Conservation (phyloP, 2,113 vertebrate genomes). For the Pithys albifrons region DNA sequence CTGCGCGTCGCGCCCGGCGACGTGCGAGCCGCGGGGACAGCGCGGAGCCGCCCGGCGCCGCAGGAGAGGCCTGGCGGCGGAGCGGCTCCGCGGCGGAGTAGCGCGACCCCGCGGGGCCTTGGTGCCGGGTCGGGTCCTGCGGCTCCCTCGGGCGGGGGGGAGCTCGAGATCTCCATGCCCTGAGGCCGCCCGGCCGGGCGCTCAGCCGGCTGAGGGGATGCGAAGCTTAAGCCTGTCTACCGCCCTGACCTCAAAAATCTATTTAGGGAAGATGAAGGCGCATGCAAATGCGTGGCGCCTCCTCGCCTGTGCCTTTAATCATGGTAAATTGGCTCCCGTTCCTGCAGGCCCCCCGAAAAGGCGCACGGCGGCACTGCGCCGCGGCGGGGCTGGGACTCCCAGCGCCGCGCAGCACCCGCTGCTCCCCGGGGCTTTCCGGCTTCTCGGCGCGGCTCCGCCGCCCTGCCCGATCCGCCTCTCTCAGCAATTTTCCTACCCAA, state of each 20-base stretch:
- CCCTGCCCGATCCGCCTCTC: not conserved
- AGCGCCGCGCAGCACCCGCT: not conserved
- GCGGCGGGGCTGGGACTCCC: not conserved
- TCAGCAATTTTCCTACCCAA: constrained; percentile 44
- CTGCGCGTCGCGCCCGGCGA: not conserved
- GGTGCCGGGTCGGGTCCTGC: not conserved
- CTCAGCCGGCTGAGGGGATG: not conserved
- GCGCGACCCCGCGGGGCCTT: not conserved
- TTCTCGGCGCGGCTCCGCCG: not conserved
- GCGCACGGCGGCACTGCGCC: not conserved
- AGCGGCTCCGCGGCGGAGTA: not conserved
- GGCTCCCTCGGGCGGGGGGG: not conserved
- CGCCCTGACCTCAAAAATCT: constrained; percentile 50
- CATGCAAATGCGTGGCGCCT: constrained; percentile 59
- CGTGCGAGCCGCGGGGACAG: not conserved
- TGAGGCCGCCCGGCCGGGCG: not conserved
- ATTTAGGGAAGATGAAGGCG: constrained; percentile 55
- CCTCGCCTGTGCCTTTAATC: constrained; percentile 60
- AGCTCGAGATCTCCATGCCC: not conserved
- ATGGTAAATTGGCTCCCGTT: constrained; percentile 47
- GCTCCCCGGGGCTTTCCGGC: constrained; percentile 32
- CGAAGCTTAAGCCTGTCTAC: not conserved
- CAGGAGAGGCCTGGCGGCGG: not conserved
- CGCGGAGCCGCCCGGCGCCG: not conserved
- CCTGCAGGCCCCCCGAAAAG: constrained; percentile 50